A percentile compares a stretch with the other conserved stretches of the same genome.
Evolutionary conservation across 2,888 invertebrate genomes (phyloP).

Genomic region (Marronus borbonicus): DNA sequence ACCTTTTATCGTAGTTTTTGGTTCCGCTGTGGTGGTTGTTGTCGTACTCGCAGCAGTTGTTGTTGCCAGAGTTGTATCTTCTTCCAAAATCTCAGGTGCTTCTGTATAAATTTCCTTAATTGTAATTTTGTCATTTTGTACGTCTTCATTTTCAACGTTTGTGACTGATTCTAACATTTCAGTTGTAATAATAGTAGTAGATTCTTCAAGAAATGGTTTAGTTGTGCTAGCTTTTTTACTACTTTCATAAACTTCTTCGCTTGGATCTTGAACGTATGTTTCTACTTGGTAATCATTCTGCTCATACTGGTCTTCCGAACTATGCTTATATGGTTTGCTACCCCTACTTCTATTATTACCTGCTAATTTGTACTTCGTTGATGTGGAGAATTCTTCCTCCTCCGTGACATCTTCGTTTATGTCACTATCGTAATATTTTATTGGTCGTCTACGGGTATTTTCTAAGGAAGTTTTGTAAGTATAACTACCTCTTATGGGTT

Average conservation of each 20-base stretch:
- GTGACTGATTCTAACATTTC: constrained; percentile 7
- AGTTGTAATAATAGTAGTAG: constrained; percentile 25
- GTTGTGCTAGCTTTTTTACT: constrained; percentile 34
- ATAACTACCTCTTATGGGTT: constrained; percentile 33
- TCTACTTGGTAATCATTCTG: constrained; percentile 37
- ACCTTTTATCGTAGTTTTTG: constrained; percentile 67
- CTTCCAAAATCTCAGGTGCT: constrained; percentile 44
- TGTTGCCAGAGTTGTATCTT: constrained; percentile 50
- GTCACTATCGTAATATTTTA: neutral
- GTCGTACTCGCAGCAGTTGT: constrained; percentile 53
- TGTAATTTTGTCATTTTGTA: constrained; percentile 52
- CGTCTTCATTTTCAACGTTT: constrained; percentile 6
- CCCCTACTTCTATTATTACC: neutral
- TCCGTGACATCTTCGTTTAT: neutral
- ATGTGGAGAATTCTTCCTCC: constrained; percentile 18
- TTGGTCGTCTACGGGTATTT: neutral
- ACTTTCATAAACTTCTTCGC: constrained; percentile 44
- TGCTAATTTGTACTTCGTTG: neutral
- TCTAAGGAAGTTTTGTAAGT: constrained; percentile 24
- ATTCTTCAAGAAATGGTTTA: constrained; percentile 24
- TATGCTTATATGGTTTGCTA: constrained; percentile 1
- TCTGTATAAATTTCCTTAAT: constrained; percentile 55
- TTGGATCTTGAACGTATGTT: constrained; percentile 36
- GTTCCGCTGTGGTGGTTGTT: constrained; percentile 59
- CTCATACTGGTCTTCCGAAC: constrained; percentile 20